Percentiles rank a stretch among this genome's conserved stretches.
Evolutionary conservation across 2,113 vertebrate genomes (phyloP).

Genomic region (Amphilophus citrinellus): DNA sequence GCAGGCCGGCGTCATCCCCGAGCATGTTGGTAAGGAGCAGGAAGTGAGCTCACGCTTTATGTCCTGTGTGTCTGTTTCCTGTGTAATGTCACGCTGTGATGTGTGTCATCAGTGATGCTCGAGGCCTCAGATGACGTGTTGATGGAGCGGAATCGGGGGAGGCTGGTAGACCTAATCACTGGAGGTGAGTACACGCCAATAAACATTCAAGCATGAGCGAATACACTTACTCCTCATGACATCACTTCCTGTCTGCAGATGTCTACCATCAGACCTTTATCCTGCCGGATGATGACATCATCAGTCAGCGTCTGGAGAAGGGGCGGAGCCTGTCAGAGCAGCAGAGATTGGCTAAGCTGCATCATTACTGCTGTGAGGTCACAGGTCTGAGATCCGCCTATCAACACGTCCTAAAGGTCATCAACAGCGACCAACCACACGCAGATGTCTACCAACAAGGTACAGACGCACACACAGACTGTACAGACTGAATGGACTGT

Average conservation of each 20-base stretch:
- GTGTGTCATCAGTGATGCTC: slow-evolving; percentile 84
- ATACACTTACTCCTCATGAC: background rate
- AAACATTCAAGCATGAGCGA: background rate
- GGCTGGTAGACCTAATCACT: slow-evolving; percentile 85
- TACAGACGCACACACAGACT: slow-evolving; percentile 43
- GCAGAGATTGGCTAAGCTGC: slow-evolving; percentile 73
- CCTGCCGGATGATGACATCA: slow-evolving; percentile 74
- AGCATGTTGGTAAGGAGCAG: slow-evolving; percentile 85
- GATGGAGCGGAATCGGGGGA: slow-evolving; percentile 86
- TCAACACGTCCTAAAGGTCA: slow-evolving; percentile 77
- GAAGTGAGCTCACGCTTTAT: background rate
- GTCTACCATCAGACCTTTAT: slow-evolving; percentile 90
- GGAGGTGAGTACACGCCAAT: slow-evolving; percentile 80
- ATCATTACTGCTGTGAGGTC: slow-evolving; percentile 82
- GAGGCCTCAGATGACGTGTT: slow-evolving; percentile 87
- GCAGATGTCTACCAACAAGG: slow-evolving; percentile 89
- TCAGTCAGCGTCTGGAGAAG: slow-evolving; percentile 76
- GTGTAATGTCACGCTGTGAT: background rate
- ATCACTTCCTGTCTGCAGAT: slow-evolving; percentile 76
- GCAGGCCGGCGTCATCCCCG: slow-evolving; percentile 83
- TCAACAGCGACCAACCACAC: slow-evolving; percentile 89
- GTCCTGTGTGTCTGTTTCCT: background rate
- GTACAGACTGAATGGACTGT: slow-evolving; percentile 76
- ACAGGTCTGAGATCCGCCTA: slow-evolving; percentile 82
- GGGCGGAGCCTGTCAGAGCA: slow-evolving; percentile 71